phyloP scores from a whole-genome alignment of 2,888 invertebrate species.

The Taphrorychus bicolor region DNA sequence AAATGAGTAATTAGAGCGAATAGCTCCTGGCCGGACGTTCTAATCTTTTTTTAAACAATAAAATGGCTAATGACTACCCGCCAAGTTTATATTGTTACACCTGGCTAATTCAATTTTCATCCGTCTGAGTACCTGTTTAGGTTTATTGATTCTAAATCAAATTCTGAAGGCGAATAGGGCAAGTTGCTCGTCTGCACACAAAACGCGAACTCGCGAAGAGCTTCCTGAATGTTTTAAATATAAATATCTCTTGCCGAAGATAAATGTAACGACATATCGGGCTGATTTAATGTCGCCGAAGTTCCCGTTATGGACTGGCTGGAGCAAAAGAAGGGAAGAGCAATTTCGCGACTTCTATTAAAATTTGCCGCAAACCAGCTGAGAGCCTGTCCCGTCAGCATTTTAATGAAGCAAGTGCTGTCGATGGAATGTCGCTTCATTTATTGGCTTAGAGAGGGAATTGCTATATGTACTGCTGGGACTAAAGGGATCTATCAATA shows the following conservation, averaged over 20 bases:
- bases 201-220: constrained; percentile 1
- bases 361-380: constrained; percentile 31
- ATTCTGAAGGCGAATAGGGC: neutral
- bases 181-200: neutral
- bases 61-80: neutral
- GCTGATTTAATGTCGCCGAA: constrained; percentile 26
- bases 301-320: constrained; percentile 28
- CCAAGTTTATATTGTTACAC: neutral
- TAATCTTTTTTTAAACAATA: neutral
- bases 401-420: constrained; percentile 26
- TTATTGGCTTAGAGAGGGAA: constrained; percentile 1
- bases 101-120: neutral
- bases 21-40: neutral
- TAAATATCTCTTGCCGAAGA: constrained; percentile 23
- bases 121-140: neutral
- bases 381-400: constrained; percentile 25
- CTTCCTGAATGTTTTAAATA: constrained; percentile 28
- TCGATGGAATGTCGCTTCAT: constrained; percentile 18
- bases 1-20: neutral
- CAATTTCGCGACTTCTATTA: constrained; percentile 32
- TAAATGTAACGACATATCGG: constrained; percentile 27
- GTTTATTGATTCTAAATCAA: constrained; percentile 1
- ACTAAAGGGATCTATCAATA: neutral
- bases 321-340: constrained; percentile 23
- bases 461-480: neutral